Evolutionary conservation across 2,888 invertebrate species (phyloP), one percentile per base, ranked within the genome.

Genomic region (Megaustenia siamemsis): DNA sequence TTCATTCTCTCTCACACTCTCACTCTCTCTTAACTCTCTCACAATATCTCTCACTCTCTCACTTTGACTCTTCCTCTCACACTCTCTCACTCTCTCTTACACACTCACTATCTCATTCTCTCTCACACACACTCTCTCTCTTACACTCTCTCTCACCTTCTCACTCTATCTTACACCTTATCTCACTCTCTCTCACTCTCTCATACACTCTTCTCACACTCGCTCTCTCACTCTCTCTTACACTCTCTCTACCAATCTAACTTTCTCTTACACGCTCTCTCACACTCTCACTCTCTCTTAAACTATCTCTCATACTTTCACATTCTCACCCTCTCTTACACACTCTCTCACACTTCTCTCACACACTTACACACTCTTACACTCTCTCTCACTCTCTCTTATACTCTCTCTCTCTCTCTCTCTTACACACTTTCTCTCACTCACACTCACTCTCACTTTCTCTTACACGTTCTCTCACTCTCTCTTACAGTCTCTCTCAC

Each of bases 161-260:
- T 78, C 60, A 21, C 32, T 56, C 35, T 8, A n/a, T n/a, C n/a
- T n/a, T n/a, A n/a, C n/a, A n/a, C 15, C 40, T 38, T 63, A 18
- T 77, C 60, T 77, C 35, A 5, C 53, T 78, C 60, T 78, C 78
- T 75, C 21, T 75, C 75, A 40, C 21, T 38, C 56, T 60, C 49
- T n/a, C 45, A n/a, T 6, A 12, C n/a, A 35, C 6, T 24, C 18
- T n/a, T 69, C 35, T 28, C 4, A 5, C 69, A 32, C 6, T 32
- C 69, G 5, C 21, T 28, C 24, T 69, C 32, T 28, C 32, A 32
- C 32, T 32, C 69, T 69, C 6, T 32, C 21, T 69, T n/a, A 32
- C 15, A 32, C 5, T 12, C 24, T 32, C 32, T 69, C 24, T 71
- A 8, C 21, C 40, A 38, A 12, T 43, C 21, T 66, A 6, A 10